These are phyloP conservation scores for Ahaetulla prasina DNA, from an alignment of 2,113 vertebrate genomes.

Conservation along the genomic window DNA sequence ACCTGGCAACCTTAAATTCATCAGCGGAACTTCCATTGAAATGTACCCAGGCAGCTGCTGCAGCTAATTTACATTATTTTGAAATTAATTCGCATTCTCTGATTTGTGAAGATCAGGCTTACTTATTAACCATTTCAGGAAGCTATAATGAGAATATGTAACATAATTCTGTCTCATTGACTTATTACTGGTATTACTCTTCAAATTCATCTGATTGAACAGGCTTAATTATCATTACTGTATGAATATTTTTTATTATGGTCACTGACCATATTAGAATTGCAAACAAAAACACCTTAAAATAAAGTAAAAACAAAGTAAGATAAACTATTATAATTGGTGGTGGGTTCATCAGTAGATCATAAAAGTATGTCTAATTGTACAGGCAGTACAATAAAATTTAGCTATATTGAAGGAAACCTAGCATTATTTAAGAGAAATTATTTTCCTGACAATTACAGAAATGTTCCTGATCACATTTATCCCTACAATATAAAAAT, in stretches of 20 bases:
- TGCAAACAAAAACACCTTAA: not conserved
- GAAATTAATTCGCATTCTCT: conserved; percentile 16
- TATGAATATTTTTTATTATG: not conserved
- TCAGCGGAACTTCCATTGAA: not conserved
- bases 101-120: not conserved
- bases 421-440: not conserved
- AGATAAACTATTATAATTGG: not conserved
- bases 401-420: not conserved
- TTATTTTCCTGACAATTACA: not conserved
- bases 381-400: not conserved
- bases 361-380: not conserved
- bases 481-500: not conserved
- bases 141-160: not conserved
- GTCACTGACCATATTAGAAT: not conserved
- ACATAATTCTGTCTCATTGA: not conserved
- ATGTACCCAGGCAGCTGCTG: not conserved
- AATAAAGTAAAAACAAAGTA: not conserved
- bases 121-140: not conserved
- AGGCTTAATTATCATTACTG: not conserved
- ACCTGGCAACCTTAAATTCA: not conserved
- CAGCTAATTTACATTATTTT: not conserved
- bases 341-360: not conserved
- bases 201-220: not conserved
- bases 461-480: not conserved
- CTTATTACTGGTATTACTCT: not conserved